Base-by-base conservation (phyloP, 2,797 vertebrate species). In the Mallotus villosus region DNA sequence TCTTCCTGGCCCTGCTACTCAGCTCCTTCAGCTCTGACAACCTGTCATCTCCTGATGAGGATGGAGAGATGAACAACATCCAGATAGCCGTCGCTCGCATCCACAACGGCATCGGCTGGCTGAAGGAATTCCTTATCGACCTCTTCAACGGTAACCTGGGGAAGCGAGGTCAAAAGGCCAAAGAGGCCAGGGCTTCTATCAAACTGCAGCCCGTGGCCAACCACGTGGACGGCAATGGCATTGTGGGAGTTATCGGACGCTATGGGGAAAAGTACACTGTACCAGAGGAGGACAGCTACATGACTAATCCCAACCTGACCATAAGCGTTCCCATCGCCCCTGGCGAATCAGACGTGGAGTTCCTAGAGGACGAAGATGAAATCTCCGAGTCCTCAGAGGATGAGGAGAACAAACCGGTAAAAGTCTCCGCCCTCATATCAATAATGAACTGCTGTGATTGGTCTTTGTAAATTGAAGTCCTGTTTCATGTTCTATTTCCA, bases 11-110 rank as follows among this genome's bases (percentile, higher is more conserved):
- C 71, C 91, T 99, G 89, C 89, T 99, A 85, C 94, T 99, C 79
- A 99, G 98, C 88, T 98, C 97, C 22, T 99, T 99, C 90, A 98
- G 98, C 0, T 95, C 96, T 0, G 98, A 99, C 89, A 99, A 98
- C 91, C 94, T 99, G 29, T 94, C 95, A 0, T 95, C 97, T 5
- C 96, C 98, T 0, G 98, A 99, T 0, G 98, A 99, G 24, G 98
- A 99, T 0, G 96, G 97, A 0, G 98, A 99, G 86, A 88, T 99
- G 93, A 99, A 99, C 90, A 99, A 99, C 82, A 93, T 99, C 37
- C 98, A 98, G 91, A 91, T 99, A 1, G 97, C 98, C 9, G 92
- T 99, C n/a, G 95, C 95, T 19, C 95, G 97, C 62, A 98, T 99
- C 89, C 87, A 97, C 27, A 57, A 80, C 0, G 95, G 95, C 1